Conservation (phyloP, 2,888 invertebrate genomes). For the Tenthredo amoena region DNA sequence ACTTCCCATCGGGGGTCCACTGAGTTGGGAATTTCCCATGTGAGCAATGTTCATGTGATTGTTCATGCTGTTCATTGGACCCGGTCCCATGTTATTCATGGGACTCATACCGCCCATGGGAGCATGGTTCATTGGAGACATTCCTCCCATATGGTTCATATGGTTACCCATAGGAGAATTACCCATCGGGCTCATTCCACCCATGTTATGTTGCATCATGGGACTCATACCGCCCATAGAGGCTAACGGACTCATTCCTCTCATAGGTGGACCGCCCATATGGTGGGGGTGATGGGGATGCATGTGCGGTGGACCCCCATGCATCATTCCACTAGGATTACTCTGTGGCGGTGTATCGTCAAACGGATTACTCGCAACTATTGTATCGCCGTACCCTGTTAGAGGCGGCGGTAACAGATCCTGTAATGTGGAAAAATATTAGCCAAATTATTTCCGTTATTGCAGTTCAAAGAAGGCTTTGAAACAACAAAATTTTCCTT, state of each 20-base stretch:
- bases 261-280: slow-evolving; percentile 83
- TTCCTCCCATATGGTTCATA: slow-evolving; percentile 83
- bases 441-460: background rate
- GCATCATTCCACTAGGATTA: slow-evolving; percentile 79
- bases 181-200: slow-evolving; percentile 77
- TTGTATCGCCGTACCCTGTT: slow-evolving; percentile 95
- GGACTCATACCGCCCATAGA: slow-evolving; percentile 77
- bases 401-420: slow-evolving; percentile 91
- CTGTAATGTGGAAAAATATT: slow-evolving; percentile 76
- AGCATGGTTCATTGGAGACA: slow-evolving; percentile 82
- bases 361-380: slow-evolving; percentile 96
- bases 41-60: slow-evolving; percentile 78
- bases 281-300: slow-evolving; percentile 81
- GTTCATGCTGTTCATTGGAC: slow-evolving; percentile 80
- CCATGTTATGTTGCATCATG: slow-evolving; percentile 77
- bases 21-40: slow-evolving; percentile 78
- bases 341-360: slow-evolving; percentile 89
- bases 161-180: slow-evolving; percentile 77
- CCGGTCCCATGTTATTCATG: slow-evolving; percentile 87
- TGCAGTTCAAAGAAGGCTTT: slow-evolving; percentile 59
- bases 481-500: background rate
- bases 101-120: slow-evolving; percentile 84
- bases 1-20: slow-evolving; percentile 84
- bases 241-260: slow-evolving; percentile 83
- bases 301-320: slow-evolving; percentile 78